Evolutionary conservation across 2,113 vertebrate genomes (phyloP).

Genomic region (Micromys minutus): DNA sequence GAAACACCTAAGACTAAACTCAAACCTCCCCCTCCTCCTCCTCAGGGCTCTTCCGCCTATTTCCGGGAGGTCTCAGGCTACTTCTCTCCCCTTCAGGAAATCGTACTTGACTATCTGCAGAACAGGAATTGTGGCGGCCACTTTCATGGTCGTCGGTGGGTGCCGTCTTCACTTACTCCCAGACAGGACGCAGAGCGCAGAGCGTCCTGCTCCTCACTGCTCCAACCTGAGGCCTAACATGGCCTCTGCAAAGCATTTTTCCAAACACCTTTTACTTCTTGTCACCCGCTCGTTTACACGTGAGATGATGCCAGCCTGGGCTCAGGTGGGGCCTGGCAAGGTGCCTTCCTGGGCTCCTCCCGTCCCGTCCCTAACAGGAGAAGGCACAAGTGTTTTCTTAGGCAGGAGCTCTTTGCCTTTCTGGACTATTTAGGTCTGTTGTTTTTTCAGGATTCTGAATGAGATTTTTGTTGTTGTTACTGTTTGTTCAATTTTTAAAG

Average conservation of each 20-base stretch:
- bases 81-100: neutral
- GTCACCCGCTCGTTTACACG: neutral
- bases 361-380: neutral
- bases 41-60: neutral
- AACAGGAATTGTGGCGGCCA: neutral
- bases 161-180: neutral
- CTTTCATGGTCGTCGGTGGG: no score
- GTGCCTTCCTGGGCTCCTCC: neutral
- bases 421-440: neutral
- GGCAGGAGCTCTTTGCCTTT: neutral
- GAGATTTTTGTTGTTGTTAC: neutral
- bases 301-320: neutral
- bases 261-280: neutral
- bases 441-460: neutral
- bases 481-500: neutral
- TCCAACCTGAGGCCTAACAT: neutral
- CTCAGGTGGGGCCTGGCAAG: neutral
- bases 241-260: conserved; percentile 24
- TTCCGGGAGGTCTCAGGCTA: neutral
- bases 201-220: neutral
- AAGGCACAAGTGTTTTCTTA: neutral
- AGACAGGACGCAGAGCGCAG: neutral
- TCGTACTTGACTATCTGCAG: conserved; percentile 13
- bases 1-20: conserved; percentile 15
- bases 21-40: neutral